Conservation (phyloP, 2,797 vertebrate species). For the Coregonus suidteri region DNA sequence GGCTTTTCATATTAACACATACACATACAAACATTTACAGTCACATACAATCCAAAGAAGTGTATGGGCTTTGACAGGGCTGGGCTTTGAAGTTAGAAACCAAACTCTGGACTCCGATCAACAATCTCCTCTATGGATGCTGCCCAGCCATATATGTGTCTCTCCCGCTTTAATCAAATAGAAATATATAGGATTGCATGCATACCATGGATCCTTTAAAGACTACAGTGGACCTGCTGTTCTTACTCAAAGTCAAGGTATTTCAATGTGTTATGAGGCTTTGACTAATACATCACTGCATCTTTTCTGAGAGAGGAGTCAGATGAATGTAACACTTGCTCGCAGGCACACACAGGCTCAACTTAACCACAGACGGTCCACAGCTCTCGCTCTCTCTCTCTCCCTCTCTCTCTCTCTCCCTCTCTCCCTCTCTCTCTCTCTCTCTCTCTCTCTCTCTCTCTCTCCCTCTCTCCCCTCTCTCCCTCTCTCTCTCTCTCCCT, state of each 20-base stretch:
- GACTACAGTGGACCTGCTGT: not conserved
- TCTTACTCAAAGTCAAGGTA: not conserved
- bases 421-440: not conserved
- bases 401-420: not conserved
- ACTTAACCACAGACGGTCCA: too few species aligned
- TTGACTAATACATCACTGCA: too few species aligned
- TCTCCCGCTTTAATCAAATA: constrained; percentile 26
- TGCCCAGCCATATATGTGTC: constrained; percentile 1
- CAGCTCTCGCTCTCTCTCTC: not conserved
- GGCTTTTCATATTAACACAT: not conserved
- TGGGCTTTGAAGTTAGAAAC: constrained; percentile 29
- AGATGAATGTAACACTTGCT: too few species aligned
- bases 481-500: not conserved
- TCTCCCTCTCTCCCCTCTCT: not conserved
- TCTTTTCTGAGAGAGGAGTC: too few species aligned
- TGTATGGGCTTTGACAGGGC: not conserved
- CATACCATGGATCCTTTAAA: constrained; percentile 29
- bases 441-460: too few species aligned
- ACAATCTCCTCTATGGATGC: not conserved
- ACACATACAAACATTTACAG: constrained; percentile 16
- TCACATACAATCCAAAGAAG: not conserved
- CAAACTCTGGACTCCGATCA: not conserved
- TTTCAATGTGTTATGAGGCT: constrained; percentile 6
- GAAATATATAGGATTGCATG: constrained; percentile 17
- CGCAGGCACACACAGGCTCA: too few species aligned